These are phyloP conservation scores for Orchesella flavescens DNA, from an alignment of 2,888 invertebrate genomes.

Conservation along the genomic window DNA sequence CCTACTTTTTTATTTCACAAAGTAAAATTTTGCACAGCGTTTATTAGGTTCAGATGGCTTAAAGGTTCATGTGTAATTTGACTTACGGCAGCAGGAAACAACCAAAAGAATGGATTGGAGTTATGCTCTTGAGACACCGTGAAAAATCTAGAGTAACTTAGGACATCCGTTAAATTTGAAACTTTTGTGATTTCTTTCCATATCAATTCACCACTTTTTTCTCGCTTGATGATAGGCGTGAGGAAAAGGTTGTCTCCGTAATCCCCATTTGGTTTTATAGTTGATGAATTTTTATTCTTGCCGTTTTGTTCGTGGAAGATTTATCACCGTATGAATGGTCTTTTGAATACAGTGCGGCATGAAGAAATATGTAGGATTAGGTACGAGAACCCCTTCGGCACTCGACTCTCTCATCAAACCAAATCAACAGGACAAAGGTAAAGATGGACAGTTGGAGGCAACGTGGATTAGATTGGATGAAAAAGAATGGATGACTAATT, in stretches of 20 bases:
- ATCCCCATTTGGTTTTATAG: constrained; percentile 38
- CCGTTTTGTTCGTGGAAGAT: background rate
- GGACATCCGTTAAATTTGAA: constrained; percentile 75
- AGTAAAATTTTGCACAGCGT: background rate
- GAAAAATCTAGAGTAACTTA: constrained; percentile 85
- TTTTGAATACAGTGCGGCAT: constrained; percentile 47
- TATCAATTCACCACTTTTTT: constrained; percentile 80
- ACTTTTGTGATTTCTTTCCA: constrained; percentile 74
- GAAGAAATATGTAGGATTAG: no score
- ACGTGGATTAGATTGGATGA: background rate
- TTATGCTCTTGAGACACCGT: constrained; percentile 86
- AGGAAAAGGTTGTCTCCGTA: constrained; percentile 77
- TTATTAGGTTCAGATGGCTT: no score
- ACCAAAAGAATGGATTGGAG: constrained; percentile 94
- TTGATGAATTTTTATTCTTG: background rate
- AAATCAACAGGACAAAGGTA: constrained; percentile 13
- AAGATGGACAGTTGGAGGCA: background rate
- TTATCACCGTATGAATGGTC: constrained; percentile 20
- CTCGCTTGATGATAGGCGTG: constrained; percentile 83
- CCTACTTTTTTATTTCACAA: constrained; percentile 61
- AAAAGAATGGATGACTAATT: constrained; percentile 26
- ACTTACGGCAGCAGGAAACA: constrained; percentile 83
- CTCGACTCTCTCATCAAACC: background rate
- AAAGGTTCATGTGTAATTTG: no score
- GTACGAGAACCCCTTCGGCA: constrained; percentile 18